Conservation (phyloP, 2,113 vertebrate species). For the Semnornis frantzii region DNA sequence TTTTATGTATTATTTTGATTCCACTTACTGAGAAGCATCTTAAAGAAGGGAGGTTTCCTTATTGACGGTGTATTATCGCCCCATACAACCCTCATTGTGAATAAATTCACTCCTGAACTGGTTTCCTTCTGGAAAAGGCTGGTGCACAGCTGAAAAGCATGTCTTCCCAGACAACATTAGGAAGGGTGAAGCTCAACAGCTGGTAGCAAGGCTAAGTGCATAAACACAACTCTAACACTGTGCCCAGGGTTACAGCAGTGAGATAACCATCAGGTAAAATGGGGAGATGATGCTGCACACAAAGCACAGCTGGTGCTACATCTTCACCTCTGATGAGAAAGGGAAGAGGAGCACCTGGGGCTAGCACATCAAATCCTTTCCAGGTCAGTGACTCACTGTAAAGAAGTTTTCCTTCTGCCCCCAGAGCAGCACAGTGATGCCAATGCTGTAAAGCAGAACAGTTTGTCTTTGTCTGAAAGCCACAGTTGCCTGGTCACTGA, state of each 20-base stretch:
- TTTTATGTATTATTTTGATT: background rate
- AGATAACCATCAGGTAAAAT: background rate
- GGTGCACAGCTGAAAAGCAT: background rate
- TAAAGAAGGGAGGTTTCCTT: background rate
- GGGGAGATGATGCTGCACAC: background rate
- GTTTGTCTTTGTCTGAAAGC: background rate
- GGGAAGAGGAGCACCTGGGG: background rate
- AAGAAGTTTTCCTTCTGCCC: background rate
- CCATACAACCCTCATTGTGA: background rate
- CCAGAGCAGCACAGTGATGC: background rate
- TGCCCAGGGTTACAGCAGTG: background rate
- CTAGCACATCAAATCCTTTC: background rate
- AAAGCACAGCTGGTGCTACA: background rate
- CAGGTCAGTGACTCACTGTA: background rate
- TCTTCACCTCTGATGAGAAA: background rate
- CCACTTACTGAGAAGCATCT: background rate
- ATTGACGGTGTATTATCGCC: background rate
- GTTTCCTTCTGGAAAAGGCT: background rate
- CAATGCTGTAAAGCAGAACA: background rate
- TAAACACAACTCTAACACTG: background rate
- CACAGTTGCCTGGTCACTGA: rapidly evolving
- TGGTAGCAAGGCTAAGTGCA: background rate
- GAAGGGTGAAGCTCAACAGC: background rate
- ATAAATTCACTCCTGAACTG: background rate
- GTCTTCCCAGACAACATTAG: background rate